Evolutionary conservation across 2,797 vertebrate species (phyloP), one percentile per base, ranked within the genome.

Genomic region (Chaenodraco wilsoni): DNA sequence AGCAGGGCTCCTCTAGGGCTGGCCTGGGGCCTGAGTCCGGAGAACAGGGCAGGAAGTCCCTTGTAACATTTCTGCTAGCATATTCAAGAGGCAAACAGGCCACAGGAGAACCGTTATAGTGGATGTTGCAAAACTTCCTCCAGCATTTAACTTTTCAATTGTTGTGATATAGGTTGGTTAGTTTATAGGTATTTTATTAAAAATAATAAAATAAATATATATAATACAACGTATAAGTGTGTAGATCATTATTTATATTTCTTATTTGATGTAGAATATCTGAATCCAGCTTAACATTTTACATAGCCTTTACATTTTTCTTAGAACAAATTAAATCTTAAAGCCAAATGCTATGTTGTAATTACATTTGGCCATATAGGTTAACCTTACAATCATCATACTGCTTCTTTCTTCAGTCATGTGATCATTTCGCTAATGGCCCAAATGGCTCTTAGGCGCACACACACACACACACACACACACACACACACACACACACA

Each of bases 1-100:
- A 78, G 75, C 69, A 71, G 81, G 87, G 87, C 81, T 88, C 91
- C 93, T 94, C 84, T 60, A 87, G 93, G 92, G 85, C 79, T 89
- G 91, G 89, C 93, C 93, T 87, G 79, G 69, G 91, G 93, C 92
- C 84, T 74, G 74, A 81, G 48, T 65, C 71, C 58, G 65, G 51
- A 82, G 74, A 88, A 72, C 84, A 83, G 81, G 66, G 76, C 72
- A 84, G 69, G 49, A 69, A 84, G 76, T 88, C 69, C 72, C 76
- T 68, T 72, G 83, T 81, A 72, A 70, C 76, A 74, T 61, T 40
- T 72, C 84, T 75, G 54, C 49, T 72, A 76, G 83, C 65, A 72
- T 73, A 85, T 87, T 83, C 69, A 68, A 19, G 71, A 64, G 59
- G 69, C 72, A 85, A 79, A 87, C 71, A 88, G 58, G 83, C 57